These are phyloP conservation scores for Uria lomvia DNA, from an alignment of 2,113 vertebrate genomes.

Conservation along the genomic window DNA sequence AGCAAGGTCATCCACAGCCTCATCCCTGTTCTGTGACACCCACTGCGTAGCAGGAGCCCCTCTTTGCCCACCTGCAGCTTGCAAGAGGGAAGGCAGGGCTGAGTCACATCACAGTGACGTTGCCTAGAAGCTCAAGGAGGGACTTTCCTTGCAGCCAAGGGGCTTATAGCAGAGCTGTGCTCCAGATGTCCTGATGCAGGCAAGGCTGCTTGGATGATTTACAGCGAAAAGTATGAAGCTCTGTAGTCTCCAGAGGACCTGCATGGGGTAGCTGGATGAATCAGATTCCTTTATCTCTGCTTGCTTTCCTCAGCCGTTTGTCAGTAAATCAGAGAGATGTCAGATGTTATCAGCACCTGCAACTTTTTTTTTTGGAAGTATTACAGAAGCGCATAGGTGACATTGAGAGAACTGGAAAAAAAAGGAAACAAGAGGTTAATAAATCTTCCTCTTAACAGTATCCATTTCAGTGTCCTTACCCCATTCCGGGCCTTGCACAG, in stretches of 20 bases:
- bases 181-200: neutral
- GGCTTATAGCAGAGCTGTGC: neutral
- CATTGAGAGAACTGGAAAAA: neutral
- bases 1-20: neutral
- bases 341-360: slow-evolving; percentile 24
- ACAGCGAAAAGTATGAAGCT: rapidly evolving
- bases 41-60: neutral
- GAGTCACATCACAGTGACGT: neutral
- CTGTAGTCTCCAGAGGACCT: neutral
- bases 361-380: neutral
- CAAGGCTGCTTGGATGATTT: neutral
- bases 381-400: neutral
- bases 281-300: neutral
- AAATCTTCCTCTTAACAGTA: neutral
- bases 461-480: neutral
- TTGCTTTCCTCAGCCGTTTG: neutral
- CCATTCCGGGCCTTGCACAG: neutral
- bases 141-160: neutral
- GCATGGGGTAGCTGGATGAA: neutral
- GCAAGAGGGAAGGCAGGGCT: neutral
- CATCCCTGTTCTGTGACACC: neutral
- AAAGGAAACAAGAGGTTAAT: neutral
- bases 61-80: neutral
- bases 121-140: neutral
- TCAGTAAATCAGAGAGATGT: neutral